phyloP scores from a whole-genome alignment of 2,113 vertebrate species.

The Tamias sibiricus region DNA sequence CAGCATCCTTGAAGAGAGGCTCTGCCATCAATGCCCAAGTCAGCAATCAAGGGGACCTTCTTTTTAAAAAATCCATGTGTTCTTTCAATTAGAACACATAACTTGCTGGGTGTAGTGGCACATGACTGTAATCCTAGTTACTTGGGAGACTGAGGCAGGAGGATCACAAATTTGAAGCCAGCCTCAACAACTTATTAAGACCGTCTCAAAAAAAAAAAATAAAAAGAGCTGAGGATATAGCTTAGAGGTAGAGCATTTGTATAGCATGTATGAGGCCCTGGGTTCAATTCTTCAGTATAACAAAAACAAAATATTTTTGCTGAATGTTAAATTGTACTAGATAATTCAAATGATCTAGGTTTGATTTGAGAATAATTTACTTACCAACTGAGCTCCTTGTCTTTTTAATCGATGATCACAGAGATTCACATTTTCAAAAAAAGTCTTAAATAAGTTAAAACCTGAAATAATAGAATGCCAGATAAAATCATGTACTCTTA shows the following conservation, averaged over 20 bases:
- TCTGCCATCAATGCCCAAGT: not conserved
- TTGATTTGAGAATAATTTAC: constrained; percentile 73
- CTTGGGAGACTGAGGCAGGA: too few relatives aligned
- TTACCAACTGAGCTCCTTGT: constrained; percentile 97
- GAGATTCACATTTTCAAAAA: constrained; percentile 99
- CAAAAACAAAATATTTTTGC: not conserved
- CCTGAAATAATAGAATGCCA: constrained; percentile 87
- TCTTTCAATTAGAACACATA: not conserved
- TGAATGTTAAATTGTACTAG: constrained; percentile 24
- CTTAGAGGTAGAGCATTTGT: too few relatives aligned
- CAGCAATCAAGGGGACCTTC: not conserved
- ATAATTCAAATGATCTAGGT: not conserved
- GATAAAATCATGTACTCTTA: constrained; percentile 34
- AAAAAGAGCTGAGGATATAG: too few relatives aligned
- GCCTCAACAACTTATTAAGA: too few relatives aligned
- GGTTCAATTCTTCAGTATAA: too few relatives aligned
- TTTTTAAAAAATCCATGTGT: not conserved
- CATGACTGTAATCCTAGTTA: too few relatives aligned
- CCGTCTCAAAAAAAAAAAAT: too few relatives aligned
- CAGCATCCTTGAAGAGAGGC: not conserved
- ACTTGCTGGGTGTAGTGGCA: not conserved
- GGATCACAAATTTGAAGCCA: too few relatives aligned
- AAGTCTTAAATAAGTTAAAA: constrained; percentile 99
- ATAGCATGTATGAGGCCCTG: too few relatives aligned
- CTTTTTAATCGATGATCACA: constrained; percentile 98